Base-by-base conservation (phyloP, 1,140 invertebrate genomes). In the Drosophila miranda region DNA sequence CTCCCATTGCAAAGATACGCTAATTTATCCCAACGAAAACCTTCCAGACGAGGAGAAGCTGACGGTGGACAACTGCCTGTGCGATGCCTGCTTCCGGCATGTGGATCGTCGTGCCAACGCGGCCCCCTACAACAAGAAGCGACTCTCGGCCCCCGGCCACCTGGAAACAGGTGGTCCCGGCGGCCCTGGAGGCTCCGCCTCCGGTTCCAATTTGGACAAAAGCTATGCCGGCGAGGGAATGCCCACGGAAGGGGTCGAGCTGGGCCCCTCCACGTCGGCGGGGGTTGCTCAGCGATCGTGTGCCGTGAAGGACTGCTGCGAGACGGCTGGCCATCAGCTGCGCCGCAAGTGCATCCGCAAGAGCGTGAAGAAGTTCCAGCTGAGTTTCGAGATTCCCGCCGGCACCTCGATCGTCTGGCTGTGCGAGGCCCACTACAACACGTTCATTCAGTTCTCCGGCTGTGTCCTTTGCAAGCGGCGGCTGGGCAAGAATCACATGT, bases 61-160 rank as follows among this genome's bases (percentile, higher is more conserved):
- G 8, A 95, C 94, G 0, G 94, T 94, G 51, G 95, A 96, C 89
- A 96, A 95, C 42, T 96, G 96, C 77, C 92, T 97, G 19, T 97
- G 96, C 89, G 96, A 97, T 89, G 95, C 95, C 26, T 97, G 96
- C 86, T 96, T 95, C 89, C 93, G 96, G 0, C 95, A 96, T 86
- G 95, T 97, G 21, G 95, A 96, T 90, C 92, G 95, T 57, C 95
- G 95, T 78, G 95, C 95, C 69, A 94, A 94, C 90, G 93, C 93
- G 93, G 73, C 82, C 1, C 80, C 77, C 16, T 94, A 94, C 79
- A 92, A 92, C 79, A 92, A 92, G 50, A 93, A 93, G 63, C 89
- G 90, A 69, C 92, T 67, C 66, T 93, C 67, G 13, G 78, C 88
- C 3, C 91, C 82, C 14, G 91, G 87, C 2, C 68, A 82, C n/a